Conservation (phyloP, 2,113 vertebrate species). For the Phalacrocorax pelagicus region DNA sequence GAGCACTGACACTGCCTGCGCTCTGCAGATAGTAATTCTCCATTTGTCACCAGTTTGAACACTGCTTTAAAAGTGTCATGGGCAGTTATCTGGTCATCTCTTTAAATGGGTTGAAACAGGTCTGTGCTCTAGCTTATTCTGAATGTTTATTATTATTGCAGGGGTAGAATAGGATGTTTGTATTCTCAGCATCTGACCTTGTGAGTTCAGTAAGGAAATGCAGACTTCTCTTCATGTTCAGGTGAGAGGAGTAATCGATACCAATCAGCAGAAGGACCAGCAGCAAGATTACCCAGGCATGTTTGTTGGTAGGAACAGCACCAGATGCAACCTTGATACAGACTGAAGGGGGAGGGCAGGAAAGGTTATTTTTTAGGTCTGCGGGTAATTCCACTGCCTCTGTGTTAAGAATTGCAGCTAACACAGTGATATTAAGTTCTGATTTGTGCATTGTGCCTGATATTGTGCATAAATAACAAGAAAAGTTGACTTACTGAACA, state of each 20-base stretch:
- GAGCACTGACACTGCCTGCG: neutral
- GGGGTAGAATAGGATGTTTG: neutral
- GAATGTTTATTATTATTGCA: neutral
- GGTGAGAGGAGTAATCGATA: conserved; percentile 19
- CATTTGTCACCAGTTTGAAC: neutral
- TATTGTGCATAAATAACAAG: neutral
- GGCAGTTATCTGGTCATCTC: neutral
- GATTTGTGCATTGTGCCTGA: neutral
- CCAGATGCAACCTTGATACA: neutral
- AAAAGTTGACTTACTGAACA: neutral
- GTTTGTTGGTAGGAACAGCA: neutral
- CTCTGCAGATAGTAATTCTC: neutral
- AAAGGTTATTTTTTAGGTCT: neutral
- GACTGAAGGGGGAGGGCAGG: neutral
- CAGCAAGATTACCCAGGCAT: neutral
- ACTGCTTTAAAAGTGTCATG: neutral
- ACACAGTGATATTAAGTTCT: neutral
- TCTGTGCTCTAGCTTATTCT: neutral
- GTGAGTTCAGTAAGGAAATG: neutral
- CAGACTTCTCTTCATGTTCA: neutral
- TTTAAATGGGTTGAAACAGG: neutral
- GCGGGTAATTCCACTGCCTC: neutral
- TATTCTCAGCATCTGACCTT: neutral
- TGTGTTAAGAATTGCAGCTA: neutral
- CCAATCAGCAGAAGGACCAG: neutral